Conservation (phyloP, 2,888 invertebrate species). For the Leptodirus hochenwartii region DNA sequence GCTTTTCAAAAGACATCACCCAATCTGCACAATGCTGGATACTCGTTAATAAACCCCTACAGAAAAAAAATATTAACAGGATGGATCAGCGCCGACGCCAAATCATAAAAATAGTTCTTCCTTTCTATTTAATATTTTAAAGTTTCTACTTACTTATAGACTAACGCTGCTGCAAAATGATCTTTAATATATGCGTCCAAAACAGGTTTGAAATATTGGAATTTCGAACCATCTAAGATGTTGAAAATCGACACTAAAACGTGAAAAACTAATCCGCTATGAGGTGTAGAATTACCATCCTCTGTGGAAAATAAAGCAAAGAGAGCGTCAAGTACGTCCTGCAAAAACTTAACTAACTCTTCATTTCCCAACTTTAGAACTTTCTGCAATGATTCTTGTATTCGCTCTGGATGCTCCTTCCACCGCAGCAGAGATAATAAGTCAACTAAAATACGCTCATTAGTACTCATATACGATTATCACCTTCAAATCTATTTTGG, state of each 20-base stretch:
- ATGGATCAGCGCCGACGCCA: too few species aligned
- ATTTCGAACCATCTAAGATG: constrained; percentile 73
- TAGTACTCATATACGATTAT: not conserved
- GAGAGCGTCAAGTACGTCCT: constrained; percentile 83
- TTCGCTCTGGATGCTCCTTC: constrained; percentile 75
- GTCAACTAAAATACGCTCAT: constrained; percentile 41
- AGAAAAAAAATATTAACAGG: constrained; percentile 11
- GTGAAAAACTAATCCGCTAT: constrained; percentile 82
- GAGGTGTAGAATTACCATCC: constrained; percentile 74
- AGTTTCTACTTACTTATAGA: constrained; percentile 56
- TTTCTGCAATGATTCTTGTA: constrained; percentile 67
- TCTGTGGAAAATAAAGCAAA: constrained; percentile 89
- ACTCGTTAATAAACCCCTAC: constrained; percentile 66
- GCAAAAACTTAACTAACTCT: constrained; percentile 85
- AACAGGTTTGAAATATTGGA: constrained; percentile 87
- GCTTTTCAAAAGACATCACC: constrained; percentile 70
- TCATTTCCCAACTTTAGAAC: constrained; percentile 71
- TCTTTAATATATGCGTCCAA: constrained; percentile 87
- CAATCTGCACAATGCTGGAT: constrained; percentile 81
- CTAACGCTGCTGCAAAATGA: constrained; percentile 86
- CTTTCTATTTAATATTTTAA: constrained; percentile 4
- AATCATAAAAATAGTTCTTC: not conserved
- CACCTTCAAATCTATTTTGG: constrained; percentile 13
- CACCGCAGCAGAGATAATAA: constrained; percentile 76
- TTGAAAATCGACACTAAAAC: constrained; percentile 86